A percentile compares a stretch with the other conserved stretches of the same genome.
phyloP scores from a whole-genome alignment of 2,888 invertebrate species.

The Atherix ibis region DNA sequence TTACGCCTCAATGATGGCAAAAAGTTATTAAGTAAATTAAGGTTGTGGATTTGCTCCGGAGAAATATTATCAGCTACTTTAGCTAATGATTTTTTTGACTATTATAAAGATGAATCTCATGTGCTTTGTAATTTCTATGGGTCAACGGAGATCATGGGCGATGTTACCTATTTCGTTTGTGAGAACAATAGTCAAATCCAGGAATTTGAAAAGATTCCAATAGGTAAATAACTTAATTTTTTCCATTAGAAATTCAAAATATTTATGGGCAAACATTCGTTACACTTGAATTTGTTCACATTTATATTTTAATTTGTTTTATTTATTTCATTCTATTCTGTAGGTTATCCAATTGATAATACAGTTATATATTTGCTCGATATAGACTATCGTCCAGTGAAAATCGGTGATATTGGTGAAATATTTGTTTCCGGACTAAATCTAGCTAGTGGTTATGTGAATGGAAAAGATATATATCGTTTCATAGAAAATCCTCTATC shows the following conservation, averaged over 20 bases:
- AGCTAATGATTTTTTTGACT: slow-evolving; percentile 58
- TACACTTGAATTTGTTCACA: too few relatives aligned
- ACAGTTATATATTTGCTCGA: slow-evolving; percentile 67
- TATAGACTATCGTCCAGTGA: slow-evolving; percentile 52
- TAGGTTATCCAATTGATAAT: slow-evolving; percentile 64
- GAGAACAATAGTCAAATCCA: slow-evolving; percentile 43
- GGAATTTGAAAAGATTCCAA: slow-evolving; percentile 55
- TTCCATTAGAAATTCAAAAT: too few relatives aligned
- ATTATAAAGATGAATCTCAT: slow-evolving; percentile 48
- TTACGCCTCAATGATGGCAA: slow-evolving; percentile 43
- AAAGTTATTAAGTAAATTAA: slow-evolving; percentile 41
- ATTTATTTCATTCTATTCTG: too few relatives aligned
- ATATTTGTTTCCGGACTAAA: slow-evolving; percentile 68
- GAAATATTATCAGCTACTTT: slow-evolving; percentile 58
- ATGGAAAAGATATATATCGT: slow-evolving; percentile 53
- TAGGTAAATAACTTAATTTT: too few relatives aligned
- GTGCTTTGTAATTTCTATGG: slow-evolving; percentile 78
- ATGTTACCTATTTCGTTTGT: slow-evolving; percentile 65
- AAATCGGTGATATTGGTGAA: slow-evolving; percentile 61
- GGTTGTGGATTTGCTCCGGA: slow-evolving; percentile 76
- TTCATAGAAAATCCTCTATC: slow-evolving; percentile 63
- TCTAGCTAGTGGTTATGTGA: slow-evolving; percentile 66
- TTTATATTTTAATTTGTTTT: neutral
- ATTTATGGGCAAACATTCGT: too few relatives aligned
- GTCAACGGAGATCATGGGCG: slow-evolving; percentile 83